Evolutionary conservation across 1,140 invertebrate species (phyloP).

Genomic region (Gyrodactylus bullatarudis): DNA sequence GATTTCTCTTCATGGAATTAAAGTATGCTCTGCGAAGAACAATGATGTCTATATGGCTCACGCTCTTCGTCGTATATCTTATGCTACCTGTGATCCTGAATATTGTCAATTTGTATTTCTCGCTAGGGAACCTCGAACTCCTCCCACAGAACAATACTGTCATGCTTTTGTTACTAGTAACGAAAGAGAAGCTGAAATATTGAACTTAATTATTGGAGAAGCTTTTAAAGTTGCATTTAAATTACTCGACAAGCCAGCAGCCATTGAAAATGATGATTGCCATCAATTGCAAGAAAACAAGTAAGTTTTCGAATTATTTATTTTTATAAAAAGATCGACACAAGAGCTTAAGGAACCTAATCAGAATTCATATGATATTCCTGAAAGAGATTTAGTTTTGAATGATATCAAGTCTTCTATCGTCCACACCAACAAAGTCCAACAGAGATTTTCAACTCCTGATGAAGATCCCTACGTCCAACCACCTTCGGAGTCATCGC

Average conservation of each 20-base stretch:
- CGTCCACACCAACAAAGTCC: background rate
- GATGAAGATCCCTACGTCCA: background rate
- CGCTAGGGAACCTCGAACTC: constrained; percentile 38
- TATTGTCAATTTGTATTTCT: constrained; percentile 45
- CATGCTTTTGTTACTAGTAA: constrained; percentile 42
- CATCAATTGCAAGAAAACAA: background rate
- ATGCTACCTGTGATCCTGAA: constrained; percentile 45
- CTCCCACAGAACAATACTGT: constrained; percentile 39
- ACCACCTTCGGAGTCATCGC: background rate
- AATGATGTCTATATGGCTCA: constrained; percentile 33
- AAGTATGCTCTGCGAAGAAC: constrained; percentile 30
- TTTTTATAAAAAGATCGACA: background rate
- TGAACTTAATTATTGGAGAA: constrained; percentile 52
- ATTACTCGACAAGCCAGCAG: background rate
- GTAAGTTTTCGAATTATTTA: background rate
- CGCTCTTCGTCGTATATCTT: constrained; percentile 44
- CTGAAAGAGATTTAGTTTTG: background rate
- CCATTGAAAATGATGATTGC: background rate
- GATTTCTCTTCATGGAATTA: constrained; percentile 37
- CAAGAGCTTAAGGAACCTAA: background rate
- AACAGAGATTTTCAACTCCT: background rate
- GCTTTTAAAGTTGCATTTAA: constrained; percentile 45
- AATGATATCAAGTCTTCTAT: background rate
- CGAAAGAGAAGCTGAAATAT: constrained; percentile 38
- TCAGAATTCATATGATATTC: background rate